phyloP scores from a whole-genome alignment of 2,113 vertebrate species.

The Rattus rattus region DNA sequence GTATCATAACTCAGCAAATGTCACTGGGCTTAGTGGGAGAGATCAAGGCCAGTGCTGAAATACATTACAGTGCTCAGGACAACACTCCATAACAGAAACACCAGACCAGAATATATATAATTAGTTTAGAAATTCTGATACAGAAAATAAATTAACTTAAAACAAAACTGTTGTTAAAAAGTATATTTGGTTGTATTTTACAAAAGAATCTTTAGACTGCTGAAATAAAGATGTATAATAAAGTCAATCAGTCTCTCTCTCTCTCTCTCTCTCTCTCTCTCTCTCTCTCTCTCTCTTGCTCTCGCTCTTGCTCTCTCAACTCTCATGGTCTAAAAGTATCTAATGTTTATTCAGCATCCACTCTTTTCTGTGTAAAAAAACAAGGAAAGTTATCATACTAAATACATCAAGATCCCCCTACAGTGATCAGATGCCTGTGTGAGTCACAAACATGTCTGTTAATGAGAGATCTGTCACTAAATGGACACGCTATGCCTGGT shows the following conservation, averaged over 20 bases:
- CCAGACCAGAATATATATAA: neutral
- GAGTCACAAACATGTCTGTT: constrained; percentile 40
- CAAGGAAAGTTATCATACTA: neutral
- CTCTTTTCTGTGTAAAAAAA: neutral
- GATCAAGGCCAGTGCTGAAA: neutral
- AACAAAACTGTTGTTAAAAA: constrained; percentile 37
- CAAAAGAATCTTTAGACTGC: constrained; percentile 21
- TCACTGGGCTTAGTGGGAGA: neutral
- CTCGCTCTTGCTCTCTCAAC: too few species aligned
- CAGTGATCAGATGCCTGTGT: neutral
- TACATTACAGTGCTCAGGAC: neutral
- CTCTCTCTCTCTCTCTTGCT: neutral
- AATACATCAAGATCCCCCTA: neutral
- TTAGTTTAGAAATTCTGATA: neutral
- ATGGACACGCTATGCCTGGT: neutral
- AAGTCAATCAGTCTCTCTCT: too few species aligned
- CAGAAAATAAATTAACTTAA: constrained; percentile 59
- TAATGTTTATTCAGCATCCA: neutral
- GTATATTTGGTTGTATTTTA: neutral
- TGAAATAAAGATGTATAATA: neutral
- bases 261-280: neutral
- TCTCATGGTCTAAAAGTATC: neutral
- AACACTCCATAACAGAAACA: neutral
- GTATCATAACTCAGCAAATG: neutral
- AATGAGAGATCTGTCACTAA: constrained; percentile 48